Base-by-base conservation (phyloP, 23 tunicate genomes). In the Ciona savignyi region DNA sequence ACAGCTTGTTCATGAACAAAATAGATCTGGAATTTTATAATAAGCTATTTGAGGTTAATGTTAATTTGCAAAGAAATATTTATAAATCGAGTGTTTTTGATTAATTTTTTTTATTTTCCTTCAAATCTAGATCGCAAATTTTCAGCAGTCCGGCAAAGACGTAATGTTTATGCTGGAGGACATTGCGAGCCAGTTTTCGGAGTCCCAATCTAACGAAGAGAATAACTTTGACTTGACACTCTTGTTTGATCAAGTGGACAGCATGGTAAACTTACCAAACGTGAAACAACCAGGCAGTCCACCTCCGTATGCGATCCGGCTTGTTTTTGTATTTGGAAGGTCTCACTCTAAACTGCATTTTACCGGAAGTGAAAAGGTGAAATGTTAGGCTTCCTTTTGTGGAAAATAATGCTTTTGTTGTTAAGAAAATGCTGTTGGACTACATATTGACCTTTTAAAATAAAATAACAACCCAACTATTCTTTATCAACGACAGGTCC, bases 281-380 rank as follows among this genome's bases (percentile, higher is more conserved):
- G 33, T 27, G 23, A 33, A 35, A 33, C 35, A 71, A 24, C 35
- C 75, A 27, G 30, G 51, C 2, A 31, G 65, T 11, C 23, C 29
- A 6, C 56, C 56, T 15, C 56, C 56, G 9, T 42, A 42, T 42
- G 56, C 15, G 9, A 15, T 42, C 2, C 62, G 96, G 4, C 77
- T 89, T 4, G 70, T 88, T 0, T 73, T 88, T 78, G 69, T 88
- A 0, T 88, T 76, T 76, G 96, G 96, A 66, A 75, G 96, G 51
- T 88, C 96, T 0, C 29, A 77, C 70, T 70, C 71, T 1, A 64
- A 65, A 24, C 34, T 81, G 9, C 23, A 33, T 6, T 87, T 87
- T 68, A 31, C 35, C 0, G 35, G 34, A n/a, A 79, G 77, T 34
- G 60, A 67, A 23, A 67, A 70, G 84, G 84, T 79, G 23, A 30